These are phyloP conservation scores for Madoqua kirkii DNA, from an alignment of 2,113 vertebrate species.

Conservation along the genomic window DNA sequence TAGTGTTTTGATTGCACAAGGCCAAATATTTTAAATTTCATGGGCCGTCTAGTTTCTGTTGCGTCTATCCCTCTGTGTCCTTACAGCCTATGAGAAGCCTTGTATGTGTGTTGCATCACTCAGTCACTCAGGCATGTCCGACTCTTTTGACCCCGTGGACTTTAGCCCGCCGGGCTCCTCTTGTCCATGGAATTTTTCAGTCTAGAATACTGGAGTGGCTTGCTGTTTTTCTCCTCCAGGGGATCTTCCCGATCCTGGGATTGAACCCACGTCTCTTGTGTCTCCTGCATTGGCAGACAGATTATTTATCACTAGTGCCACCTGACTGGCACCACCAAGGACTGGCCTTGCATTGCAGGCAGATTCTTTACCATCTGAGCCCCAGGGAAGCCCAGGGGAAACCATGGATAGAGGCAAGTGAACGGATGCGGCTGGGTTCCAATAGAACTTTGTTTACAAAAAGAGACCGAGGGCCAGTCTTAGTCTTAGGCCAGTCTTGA, in stretches of 20 bases:
- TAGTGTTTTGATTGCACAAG: background rate
- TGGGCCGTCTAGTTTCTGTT: background rate
- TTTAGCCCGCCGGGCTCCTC: background rate
- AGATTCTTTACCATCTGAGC: background rate
- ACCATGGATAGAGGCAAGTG: background rate
- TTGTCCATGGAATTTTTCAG: background rate
- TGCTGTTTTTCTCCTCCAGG: background rate
- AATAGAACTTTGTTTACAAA: background rate
- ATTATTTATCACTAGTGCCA: background rate
- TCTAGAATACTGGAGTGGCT: background rate
- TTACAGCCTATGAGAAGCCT: background rate
- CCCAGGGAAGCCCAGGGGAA: background rate
- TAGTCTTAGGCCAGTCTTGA: background rate
- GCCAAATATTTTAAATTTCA: background rate
- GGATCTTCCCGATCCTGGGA: background rate
- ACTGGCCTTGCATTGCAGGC: background rate
- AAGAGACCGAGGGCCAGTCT: background rate
- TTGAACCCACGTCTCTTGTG: background rate
- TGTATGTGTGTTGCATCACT: background rate
- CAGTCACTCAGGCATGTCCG: background rate
- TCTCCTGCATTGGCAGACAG: background rate
- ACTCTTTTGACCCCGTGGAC: fast-evolving
- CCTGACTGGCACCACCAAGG: background rate
- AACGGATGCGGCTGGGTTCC: background rate
- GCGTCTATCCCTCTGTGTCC: background rate